Conservation (phyloP, 2,113 vertebrate genomes). For the Spizaetus ornatus region DNA sequence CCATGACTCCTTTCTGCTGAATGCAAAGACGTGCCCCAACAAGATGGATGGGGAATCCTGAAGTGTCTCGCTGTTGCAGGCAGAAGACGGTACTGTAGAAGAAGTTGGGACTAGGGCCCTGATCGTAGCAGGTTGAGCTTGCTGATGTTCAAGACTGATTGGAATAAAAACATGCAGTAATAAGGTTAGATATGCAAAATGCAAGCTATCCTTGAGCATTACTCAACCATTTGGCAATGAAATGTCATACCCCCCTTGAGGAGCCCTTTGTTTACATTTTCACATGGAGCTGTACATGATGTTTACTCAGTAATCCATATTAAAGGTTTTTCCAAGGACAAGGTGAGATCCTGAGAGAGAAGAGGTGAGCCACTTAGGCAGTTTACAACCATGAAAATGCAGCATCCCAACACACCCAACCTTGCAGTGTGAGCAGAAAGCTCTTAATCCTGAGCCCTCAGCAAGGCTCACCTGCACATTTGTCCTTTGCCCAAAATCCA, state of each 20-base stretch:
- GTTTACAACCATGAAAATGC: not conserved
- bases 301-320: not conserved
- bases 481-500: not conserved
- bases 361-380: not conserved
- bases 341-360: not conserved
- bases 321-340: not conserved
- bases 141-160: not conserved
- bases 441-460: not conserved
- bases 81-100: not conserved
- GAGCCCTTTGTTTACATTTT: not conserved
- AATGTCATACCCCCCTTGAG: not conserved
- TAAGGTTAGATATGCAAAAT: not conserved
- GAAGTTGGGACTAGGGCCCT: not conserved
- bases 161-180: not conserved
- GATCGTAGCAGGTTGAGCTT: not conserved
- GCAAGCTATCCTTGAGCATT: not conserved
- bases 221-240: not conserved
- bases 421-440: not conserved
- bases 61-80: not conserved
- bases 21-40: not conserved
- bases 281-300: not conserved
- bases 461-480: not conserved
- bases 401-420: not conserved
- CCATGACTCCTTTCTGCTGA: not conserved
- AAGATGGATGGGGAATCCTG: not conserved